Percentiles rank a stretch among this genome's conserved stretches.
Evolutionary conservation across 1,140 invertebrate genomes (phyloP).

Genomic region (Heterodera schachtii): DNA sequence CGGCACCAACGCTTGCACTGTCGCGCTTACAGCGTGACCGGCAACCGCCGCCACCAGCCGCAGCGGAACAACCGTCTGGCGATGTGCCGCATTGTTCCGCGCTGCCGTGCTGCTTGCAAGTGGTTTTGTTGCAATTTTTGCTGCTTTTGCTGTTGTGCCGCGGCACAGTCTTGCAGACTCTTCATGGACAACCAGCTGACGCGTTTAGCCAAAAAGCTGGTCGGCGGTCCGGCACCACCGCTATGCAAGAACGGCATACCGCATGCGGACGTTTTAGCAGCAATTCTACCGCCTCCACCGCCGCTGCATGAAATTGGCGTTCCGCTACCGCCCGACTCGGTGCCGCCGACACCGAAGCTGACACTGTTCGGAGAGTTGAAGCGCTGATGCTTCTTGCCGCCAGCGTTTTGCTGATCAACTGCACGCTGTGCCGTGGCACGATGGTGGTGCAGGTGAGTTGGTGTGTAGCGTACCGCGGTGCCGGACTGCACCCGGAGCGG

Average conservation of each 20-base stretch:
- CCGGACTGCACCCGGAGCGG: not conserved
- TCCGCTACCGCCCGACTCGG: not conserved
- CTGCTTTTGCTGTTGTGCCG: slow-evolving; percentile 30
- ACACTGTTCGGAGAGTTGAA: not conserved
- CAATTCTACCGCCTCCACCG: not conserved
- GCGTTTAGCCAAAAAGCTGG: slow-evolving; percentile 49
- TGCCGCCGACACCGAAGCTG: not conserved
- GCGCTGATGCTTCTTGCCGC: too few species aligned
- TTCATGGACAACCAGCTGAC: slow-evolving; percentile 65
- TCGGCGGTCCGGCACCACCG: not conserved
- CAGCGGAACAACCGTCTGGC: not conserved
- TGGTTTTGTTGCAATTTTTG: not conserved
- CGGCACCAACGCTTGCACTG: slow-evolving; percentile 4
- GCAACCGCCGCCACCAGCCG: not conserved
- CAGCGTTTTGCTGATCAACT: not conserved
- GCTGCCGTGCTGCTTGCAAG: slow-evolving; percentile 7
- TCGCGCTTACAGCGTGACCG: slow-evolving; percentile 10
- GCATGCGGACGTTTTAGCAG: not conserved
- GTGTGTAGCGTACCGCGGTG: not conserved
- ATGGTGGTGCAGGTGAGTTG: not conserved
- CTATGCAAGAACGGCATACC: not conserved
- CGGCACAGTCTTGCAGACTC: slow-evolving; percentile 54
- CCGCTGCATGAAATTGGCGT: not conserved
- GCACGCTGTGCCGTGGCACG: not conserved
- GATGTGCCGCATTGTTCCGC: not conserved